A percentile compares a stretch with the other conserved stretches of the same genome.
These are phyloP conservation scores for Alloscopus bannaensis DNA, from an alignment of 2,888 invertebrate genomes.

Conservation along the genomic window DNA sequence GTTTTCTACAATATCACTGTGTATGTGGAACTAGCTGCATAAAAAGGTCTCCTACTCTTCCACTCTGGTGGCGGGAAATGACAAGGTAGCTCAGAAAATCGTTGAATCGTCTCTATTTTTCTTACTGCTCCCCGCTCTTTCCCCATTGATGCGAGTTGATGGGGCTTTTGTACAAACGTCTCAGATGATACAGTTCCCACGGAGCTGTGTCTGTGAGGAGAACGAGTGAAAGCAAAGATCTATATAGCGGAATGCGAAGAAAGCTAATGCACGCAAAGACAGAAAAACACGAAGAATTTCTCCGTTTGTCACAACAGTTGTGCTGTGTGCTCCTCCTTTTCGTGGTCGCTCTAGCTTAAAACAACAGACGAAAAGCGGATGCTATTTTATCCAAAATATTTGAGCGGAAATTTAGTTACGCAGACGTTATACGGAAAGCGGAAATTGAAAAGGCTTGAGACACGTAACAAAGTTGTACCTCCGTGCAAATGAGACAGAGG, in stretches of 20 bases:
- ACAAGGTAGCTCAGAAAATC: constrained; percentile 9
- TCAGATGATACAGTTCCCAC: constrained; percentile 60
- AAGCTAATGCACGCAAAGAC: constrained; percentile 39
- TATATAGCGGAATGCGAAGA: constrained; percentile 10
- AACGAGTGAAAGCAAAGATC: neutral
- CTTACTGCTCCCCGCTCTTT: neutral
- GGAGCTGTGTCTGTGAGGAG: constrained; percentile 38
- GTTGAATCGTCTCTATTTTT: neutral
- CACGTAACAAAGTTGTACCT: no score
- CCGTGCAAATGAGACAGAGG: no score
- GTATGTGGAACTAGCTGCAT: no score
- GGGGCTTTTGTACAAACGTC: constrained; percentile 46
- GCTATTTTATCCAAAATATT: no score
- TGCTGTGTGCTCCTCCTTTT: no score
- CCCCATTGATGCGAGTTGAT: constrained; percentile 48
- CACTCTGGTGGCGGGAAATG: no score
- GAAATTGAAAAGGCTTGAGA: no score
- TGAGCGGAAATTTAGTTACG: no score
- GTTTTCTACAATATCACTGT: no score
- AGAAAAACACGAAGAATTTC: constrained; percentile 26
- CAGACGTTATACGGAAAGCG: no score
- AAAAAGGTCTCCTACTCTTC: no score
- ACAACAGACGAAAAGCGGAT: constrained; percentile 28
- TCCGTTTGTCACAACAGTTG: constrained; percentile 40
- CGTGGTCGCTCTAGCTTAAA: constrained; percentile 30